Evolutionary conservation across 2,797 vertebrate species (phyloP), one percentile per base, ranked within the genome.

Genomic region (Coluber constrictor): DNA sequence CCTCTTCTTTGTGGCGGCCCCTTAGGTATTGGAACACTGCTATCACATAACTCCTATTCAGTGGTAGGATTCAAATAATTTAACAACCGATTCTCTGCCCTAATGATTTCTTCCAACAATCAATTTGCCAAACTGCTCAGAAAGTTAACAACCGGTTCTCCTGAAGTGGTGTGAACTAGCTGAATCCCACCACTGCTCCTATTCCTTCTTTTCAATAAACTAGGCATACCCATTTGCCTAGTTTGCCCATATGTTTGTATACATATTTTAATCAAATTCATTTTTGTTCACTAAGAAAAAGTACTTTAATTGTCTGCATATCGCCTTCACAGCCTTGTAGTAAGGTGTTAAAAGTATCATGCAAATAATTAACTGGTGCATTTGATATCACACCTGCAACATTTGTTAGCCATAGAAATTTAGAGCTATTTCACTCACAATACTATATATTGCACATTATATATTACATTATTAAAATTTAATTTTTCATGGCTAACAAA

Each of bases 401-500:
- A 87, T 97, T 94, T 94, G 93, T 29, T 94, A 83, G 83, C 92
- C 96, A 32, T 95, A 95, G 95, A 94, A 95, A 96, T 95, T 90
- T 93, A 61, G 89, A 91, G 27, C 96, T 95, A 18, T 37, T 74
- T 74, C 32, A 74, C 70, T 74, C 32, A 37, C 94, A 88, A 90
- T n/a, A 94, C 89, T 94, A 87, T 89, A 93, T 88, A 89, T 93
- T 66, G 54, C 92, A 93, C n/a, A 91, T 32, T 27, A 54, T 93
- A 89, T 91, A 91, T 74, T 93, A 93, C 90, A 91, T 66, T 59
- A 88, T 87, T 91, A 37, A 96, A 95, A 27, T 63, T 57, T 92
- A 94, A 63, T 96, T 96, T 96, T 96, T 95, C 95, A 96, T 90
- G 95, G 89, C 91, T 94, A 94, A 88, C 94, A 93, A 92, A 97